Evolutionary conservation across 1,140 invertebrate genomes (phyloP), one percentile per base, ranked within the genome.

Genomic region (Aphaenogaster floridana): DNA sequence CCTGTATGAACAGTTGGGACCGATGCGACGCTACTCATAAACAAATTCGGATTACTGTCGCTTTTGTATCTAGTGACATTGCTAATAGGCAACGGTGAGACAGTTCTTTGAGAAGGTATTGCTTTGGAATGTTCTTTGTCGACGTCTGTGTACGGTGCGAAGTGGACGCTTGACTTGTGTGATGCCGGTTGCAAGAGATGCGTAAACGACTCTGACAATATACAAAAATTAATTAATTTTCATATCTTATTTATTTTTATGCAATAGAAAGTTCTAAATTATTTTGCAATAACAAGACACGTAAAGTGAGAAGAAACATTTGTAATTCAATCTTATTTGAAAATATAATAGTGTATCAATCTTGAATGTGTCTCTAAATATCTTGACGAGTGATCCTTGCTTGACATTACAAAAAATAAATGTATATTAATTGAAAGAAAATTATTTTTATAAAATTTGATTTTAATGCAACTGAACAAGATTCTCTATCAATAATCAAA

Each of bases 61-160:
- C 91, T 95, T 66, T 94, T 94, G 34, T 81, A 83, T 54, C 86
- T 91, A 94, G 92, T 90, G 93, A 96, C 87, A 95, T 89, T 87
- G 94, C 96, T 89, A 45, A 96, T 69, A 11, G 90, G 91, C 68
- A 94, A 76, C 1, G 94, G 93, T 21, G 96, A 97, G 7, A 90
- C 3, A 3, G 86, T 92, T 45, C 93, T 92, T 84, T 93, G 94
- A 21, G 34, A 28, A 0, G 54, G 5, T 0, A 59, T 0, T 7
- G 59, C 2, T 48, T 90, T 89, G 0, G 76, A 15, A 4, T 91
- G 61, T 7, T 92, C 88, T 17, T 87, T 21, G 77, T 42, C 66
- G 9, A 42, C 21, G 1, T 93, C 90, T 21, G 72, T 39, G 3
- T 94, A 93, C 8, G 64, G 1, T 0, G 80, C 78, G 5, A 93